These are phyloP conservation scores for Ormyrus thymus DNA, from an alignment of 2,888 invertebrate species.

Conservation along the genomic window DNA sequence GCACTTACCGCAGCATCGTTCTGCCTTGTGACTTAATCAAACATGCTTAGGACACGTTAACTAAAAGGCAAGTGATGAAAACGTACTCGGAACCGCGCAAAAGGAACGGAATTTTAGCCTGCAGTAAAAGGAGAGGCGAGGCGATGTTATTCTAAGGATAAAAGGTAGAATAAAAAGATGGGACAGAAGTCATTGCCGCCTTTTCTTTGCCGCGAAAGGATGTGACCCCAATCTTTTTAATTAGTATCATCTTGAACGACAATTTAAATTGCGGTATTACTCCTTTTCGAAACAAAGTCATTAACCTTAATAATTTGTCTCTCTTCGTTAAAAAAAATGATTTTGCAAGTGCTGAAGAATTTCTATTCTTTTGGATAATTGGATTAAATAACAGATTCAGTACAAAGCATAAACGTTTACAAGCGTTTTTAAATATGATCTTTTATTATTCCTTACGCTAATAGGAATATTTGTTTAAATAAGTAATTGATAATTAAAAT, in stretches of 20 bases:
- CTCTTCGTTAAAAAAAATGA: slow-evolving; percentile 10
- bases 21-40: slow-evolving; percentile 41
- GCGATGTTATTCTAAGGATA: too few species aligned
- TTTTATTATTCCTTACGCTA: too few species aligned
- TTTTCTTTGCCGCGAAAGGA: not conserved
- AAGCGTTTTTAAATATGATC: too few species aligned
- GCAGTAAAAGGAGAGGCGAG: too few species aligned
- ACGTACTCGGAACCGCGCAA: not conserved
- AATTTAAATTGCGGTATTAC: not conserved
- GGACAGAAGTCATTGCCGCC: not conserved
- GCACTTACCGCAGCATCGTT: slow-evolving; percentile 30
- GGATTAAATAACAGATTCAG: too few species aligned
- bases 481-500: too few species aligned
- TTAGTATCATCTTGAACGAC: not conserved
- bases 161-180: too few species aligned
- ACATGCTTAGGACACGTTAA: slow-evolving; percentile 39
- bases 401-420: too few species aligned
- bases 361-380: too few species aligned
- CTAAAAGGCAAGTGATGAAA: slow-evolving; percentile 34
- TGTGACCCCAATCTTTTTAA: slow-evolving; percentile 34
- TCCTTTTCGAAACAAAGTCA: not conserved
- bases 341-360: not conserved
- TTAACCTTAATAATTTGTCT: slow-evolving; percentile 33
- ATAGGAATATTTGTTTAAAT: too few species aligned
- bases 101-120: too few species aligned